Evolutionary conservation across 2,888 invertebrate species (phyloP).

Genomic region (Troglohyphantes excavatus): DNA sequence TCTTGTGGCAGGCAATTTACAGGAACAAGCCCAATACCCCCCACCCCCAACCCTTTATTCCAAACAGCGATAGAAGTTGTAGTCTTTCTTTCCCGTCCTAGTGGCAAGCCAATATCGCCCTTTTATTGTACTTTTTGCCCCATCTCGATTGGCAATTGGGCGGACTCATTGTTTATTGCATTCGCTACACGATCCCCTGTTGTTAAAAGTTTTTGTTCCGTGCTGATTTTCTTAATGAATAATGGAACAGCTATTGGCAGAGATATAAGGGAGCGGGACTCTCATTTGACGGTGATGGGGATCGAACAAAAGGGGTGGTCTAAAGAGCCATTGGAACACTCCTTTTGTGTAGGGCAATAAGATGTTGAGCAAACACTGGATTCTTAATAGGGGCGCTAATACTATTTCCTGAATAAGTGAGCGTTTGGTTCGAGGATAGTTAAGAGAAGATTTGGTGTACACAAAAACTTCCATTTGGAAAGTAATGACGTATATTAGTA

Average conservation of each 20-base stretch:
- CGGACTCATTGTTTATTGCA: constrained; percentile 50
- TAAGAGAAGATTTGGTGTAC: too few species aligned
- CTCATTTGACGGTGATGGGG: constrained; percentile 11
- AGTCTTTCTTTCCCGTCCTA: constrained; percentile 14
- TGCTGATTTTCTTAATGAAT: constrained; percentile 66
- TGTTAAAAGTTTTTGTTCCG: constrained; percentile 60
- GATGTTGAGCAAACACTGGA: neutral
- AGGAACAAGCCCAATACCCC: constrained; percentile 21
- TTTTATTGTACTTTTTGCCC: neutral
- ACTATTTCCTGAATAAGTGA: neutral
- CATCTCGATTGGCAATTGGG: constrained; percentile 36
- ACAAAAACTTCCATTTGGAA: too few species aligned
- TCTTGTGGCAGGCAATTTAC: constrained; percentile 51
- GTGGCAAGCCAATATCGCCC: neutral
- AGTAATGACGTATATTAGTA: too few species aligned
- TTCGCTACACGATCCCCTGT: constrained; percentile 53
- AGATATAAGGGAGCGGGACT: constrained; percentile 1
- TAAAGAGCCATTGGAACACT: neutral
- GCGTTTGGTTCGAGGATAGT: too few species aligned
- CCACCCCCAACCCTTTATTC: too few species aligned
- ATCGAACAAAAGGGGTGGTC: neutral
- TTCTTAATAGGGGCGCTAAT: neutral
- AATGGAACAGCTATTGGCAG: constrained; percentile 52
- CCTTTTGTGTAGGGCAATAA: neutral
- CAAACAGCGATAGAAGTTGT: constrained; percentile 14